These are phyloP conservation scores for Catajapyx aquilonaris DNA, from an alignment of 1,140 invertebrate genomes.

Conservation along the genomic window DNA sequence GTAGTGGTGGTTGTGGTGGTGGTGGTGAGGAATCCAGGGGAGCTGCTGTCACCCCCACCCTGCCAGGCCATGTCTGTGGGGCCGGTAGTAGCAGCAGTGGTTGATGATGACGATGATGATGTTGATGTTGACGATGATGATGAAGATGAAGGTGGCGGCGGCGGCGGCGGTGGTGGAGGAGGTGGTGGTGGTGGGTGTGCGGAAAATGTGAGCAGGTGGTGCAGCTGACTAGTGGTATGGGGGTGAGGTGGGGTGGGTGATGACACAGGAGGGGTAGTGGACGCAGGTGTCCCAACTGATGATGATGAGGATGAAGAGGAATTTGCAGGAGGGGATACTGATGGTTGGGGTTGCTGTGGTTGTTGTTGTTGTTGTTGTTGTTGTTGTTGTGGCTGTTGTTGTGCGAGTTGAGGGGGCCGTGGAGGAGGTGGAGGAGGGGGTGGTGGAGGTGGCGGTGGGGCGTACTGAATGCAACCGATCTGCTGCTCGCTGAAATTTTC, in stretches of 20 bases:
- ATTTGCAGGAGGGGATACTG: neutral
- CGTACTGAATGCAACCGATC: slow-evolving; percentile 30
- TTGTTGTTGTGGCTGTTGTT: slow-evolving; percentile 21
- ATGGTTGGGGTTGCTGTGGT: slow-evolving; percentile 13
- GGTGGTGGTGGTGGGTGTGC: slow-evolving; percentile 18
- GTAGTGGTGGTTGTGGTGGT: too few species aligned
- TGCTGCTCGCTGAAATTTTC: slow-evolving; percentile 11
- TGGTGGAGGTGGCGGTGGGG: slow-evolving; percentile 21
- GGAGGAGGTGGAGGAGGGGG: slow-evolving; percentile 8
- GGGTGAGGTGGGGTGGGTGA: neutral
- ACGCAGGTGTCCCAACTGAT: neutral
- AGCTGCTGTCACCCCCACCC: too few species aligned
- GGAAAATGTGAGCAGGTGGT: slow-evolving; percentile 28
- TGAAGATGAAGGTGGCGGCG: too few species aligned
- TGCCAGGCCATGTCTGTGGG: too few species aligned
- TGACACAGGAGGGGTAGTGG: neutral
- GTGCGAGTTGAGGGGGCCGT: slow-evolving; percentile 16
- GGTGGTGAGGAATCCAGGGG: too few species aligned
- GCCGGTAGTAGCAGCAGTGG: too few species aligned
- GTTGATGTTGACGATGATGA: too few species aligned
- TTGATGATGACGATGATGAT: too few species aligned
- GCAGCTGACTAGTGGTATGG: too few species aligned
- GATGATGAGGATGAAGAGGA: neutral
- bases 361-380: slow-evolving; percentile 19
- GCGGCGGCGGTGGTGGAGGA: slow-evolving; percentile 14